Conservation (phyloP, 2,797 vertebrate species). For the Tiaroga cobitis region DNA sequence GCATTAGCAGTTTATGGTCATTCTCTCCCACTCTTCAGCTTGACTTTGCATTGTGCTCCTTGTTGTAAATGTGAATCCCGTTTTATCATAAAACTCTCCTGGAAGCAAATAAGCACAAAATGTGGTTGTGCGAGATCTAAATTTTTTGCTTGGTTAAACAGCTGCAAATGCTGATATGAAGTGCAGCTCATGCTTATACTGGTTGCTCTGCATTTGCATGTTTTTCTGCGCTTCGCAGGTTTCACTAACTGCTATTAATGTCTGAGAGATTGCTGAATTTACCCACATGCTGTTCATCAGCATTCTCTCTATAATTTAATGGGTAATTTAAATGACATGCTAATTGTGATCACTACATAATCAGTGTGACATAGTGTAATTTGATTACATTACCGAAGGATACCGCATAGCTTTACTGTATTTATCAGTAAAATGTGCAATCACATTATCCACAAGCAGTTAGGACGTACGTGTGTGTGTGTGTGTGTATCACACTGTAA, state of each 20-base stretch:
- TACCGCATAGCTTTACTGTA: neutral
- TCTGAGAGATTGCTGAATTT: conserved; percentile 4
- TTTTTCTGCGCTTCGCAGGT: conserved; percentile 7
- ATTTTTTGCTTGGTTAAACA: conserved; percentile 16
- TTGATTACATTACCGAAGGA: conserved; percentile 3
- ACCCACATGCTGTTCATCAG: neutral
- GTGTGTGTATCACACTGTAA: neutral
- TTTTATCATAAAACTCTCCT: neutral
- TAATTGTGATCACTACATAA: conserved; percentile 31
- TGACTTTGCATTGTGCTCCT: neutral
- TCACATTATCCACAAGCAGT: neutral
- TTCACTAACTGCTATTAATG: conserved; percentile 6
- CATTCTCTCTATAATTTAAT: conserved; percentile 16
- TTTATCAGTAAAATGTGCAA: conserved; percentile 23
- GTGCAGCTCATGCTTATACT: neutral
- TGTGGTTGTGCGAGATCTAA: neutral
- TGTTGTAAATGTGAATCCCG: neutral
- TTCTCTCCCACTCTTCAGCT: neutral
- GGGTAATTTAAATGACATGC: conserved; percentile 22
- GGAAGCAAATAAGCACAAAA: neutral
- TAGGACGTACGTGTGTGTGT: neutral
- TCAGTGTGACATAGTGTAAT: conserved; percentile 13
- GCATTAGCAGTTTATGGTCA: neutral
- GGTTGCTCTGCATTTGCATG: conserved; percentile 32
- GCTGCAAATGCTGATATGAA: conserved; percentile 9